These are phyloP conservation scores for Pollenia amentaria DNA, from an alignment of 2,888 invertebrate genomes.

Conservation along the genomic window DNA sequence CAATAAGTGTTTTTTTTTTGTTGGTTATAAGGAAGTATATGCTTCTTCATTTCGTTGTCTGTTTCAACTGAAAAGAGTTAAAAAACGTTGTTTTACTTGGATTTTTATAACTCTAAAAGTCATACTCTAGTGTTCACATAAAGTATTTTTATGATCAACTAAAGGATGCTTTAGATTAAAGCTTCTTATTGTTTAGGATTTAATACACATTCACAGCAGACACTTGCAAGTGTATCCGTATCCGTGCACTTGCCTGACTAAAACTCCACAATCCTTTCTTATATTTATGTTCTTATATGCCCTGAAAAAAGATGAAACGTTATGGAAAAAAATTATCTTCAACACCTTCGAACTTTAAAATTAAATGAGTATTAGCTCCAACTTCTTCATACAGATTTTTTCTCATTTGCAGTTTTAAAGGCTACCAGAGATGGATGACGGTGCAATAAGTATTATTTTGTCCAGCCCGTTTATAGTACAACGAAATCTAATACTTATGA, in stretches of 20 bases:
- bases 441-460: not conserved
- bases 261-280: conserved; percentile 60
- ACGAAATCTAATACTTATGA: no score
- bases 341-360: conserved; percentile 84
- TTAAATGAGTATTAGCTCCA: conserved; percentile 83
- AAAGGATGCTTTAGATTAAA: conserved; percentile 55
- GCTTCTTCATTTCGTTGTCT: conserved; percentile 51
- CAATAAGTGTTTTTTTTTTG: not conserved
- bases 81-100: conserved; percentile 22
- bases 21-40: conserved; percentile 21
- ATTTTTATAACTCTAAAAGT: conserved; percentile 22
- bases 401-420: not conserved
- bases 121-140: conserved; percentile 75
- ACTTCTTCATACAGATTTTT: conserved; percentile 31
- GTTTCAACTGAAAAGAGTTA: conserved; percentile 39
- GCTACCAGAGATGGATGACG: not conserved
- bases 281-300: conserved; percentile 38
- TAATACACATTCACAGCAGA: conserved; percentile 13
- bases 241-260: not conserved
- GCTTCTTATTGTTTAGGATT: conserved; percentile 57
- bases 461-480: not conserved
- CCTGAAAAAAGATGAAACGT: conserved; percentile 74
- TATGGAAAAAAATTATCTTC: conserved; percentile 82
- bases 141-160: conserved; percentile 79
- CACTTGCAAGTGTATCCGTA: not conserved